phyloP scores from a whole-genome alignment of 2,797 vertebrate genomes.

The Lates japonicus region DNA sequence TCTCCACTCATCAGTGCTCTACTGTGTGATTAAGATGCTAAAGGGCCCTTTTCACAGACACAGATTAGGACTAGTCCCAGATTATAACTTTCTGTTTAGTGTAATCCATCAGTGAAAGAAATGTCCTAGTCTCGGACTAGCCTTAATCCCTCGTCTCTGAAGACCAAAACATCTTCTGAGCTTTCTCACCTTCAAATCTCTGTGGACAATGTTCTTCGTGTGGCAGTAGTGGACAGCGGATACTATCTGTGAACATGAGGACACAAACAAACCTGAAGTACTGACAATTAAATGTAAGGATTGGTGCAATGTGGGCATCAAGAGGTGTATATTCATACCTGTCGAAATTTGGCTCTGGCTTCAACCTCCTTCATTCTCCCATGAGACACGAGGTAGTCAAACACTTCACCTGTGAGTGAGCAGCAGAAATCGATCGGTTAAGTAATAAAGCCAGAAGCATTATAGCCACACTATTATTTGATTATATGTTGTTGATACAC shows the following conservation, averaged over 20 bases:
- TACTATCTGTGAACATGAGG: conserved; percentile 86
- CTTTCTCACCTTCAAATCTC: conserved; percentile 92
- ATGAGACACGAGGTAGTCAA: conserved; percentile 96
- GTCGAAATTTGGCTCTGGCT: conserved; percentile 95
- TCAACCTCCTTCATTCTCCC: conserved; percentile 98
- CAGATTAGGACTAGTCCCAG: conserved; percentile 71
- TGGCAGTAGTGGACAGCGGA: conserved; percentile 96
- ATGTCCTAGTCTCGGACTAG: conserved; percentile 46
- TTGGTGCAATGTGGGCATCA: neutral
- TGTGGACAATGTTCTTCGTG: conserved; percentile 95
- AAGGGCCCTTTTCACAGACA: conserved; percentile 46
- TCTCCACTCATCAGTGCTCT: conserved; percentile 35
- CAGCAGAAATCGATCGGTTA: conserved; percentile 22
- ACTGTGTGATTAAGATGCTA: conserved; percentile 56
- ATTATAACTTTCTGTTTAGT: conserved; percentile 63
- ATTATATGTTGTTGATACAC: neutral
- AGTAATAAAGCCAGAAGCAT: conserved; percentile 9
- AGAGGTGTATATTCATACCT: conserved; percentile 78
- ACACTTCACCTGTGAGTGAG: conserved; percentile 90
- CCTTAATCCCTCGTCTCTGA: conserved; percentile 57
- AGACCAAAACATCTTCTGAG: conserved; percentile 29
- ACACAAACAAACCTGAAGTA: conserved; percentile 15
- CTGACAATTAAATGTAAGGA: neutral
- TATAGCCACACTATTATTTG: neutral
- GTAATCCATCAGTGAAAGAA: conserved; percentile 59